Evolutionary conservation across 2,797 vertebrate species (phyloP), one percentile per base, ranked within the genome.

Genomic region (Acipenser ruthenus): DNA sequence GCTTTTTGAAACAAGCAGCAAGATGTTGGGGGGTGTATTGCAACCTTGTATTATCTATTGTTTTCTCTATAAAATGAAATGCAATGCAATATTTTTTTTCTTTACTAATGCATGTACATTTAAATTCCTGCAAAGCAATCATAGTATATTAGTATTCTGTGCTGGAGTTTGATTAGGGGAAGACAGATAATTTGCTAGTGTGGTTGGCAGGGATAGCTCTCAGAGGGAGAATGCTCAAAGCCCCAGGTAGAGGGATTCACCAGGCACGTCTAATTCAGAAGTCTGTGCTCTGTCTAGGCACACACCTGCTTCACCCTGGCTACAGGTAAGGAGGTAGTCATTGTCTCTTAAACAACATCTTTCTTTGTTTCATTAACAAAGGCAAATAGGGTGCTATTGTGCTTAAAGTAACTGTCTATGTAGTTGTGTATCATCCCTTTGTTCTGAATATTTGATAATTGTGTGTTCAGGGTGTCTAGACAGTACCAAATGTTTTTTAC

Each of bases 261-360:
- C 66, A 62, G 73, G 69, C 7, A 49, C 50, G 68, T 59, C 18
- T 3, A 64, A 63, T 66, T 73, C 48, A 8, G 7, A 13, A 8
- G 7, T 51, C 69, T 72, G 61, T 60, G 10, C n/a, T 51, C 52
- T 59, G 37, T 66, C 69, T 71, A 50, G 67, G 62, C 67, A 60
- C 67, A 73, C 75, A 79, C 75, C 78, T 77, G 71, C 70, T 61
- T 71, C 67, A 2, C 66, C 70, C 1, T 18, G 18, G 48, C 67
- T 61, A 73, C 62, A 74, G 68, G 71, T 72, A 68, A 52, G 67
- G 53, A 23, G 23, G 49, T 10, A 55, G 23, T 9, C 67, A 51
- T 62, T 12, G 60, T 49, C 67, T 37, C 67, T 48, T 11, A 9
- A 55, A 55, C 23, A 55, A n/a, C 52, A 6, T 55, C 52, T 55